phyloP scores from a whole-genome alignment of 2,888 invertebrate genomes.

The Hypselothyrea guttata region DNA sequence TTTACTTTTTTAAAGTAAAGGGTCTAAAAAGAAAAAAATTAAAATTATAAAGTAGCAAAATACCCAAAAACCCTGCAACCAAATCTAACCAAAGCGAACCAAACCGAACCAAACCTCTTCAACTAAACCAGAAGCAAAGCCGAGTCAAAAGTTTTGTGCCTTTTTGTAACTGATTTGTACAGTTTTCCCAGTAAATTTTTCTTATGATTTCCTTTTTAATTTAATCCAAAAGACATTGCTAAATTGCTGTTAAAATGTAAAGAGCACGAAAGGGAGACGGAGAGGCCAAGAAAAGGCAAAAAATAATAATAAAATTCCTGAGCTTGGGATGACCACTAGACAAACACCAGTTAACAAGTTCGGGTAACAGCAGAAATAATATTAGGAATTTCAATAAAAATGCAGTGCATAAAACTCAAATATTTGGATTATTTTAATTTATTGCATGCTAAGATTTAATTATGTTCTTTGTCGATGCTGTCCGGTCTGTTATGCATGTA shows the following conservation, averaged over 20 bases:
- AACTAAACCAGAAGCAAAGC: conserved; percentile 39
- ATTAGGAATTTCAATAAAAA: no score
- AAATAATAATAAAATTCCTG: conserved; percentile 2
- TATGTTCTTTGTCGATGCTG: no score
- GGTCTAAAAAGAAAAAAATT: no score
- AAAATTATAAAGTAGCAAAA: no score
- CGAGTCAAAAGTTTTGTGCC: conserved; percentile 61
- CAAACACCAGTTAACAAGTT: no score
- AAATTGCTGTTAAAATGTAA: conserved; percentile 71
- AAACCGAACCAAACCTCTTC: conserved; percentile 10
- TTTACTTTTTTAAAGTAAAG: no score
- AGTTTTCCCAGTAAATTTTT: conserved; percentile 52
- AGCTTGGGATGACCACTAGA: no score
- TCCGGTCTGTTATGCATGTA: conserved; percentile 25
- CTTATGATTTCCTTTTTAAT: conserved; percentile 75
- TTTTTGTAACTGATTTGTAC: conserved; percentile 73
- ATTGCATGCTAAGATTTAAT: no score
- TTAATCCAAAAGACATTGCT: conserved; percentile 75
- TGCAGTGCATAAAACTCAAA: no score
- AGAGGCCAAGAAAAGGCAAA: conserved; percentile 10
- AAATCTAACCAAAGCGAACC: conserved; percentile 15
- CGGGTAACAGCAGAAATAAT: no score
- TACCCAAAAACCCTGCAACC: conserved; percentile 25
- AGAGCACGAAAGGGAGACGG: conserved; percentile 6
- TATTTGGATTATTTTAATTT: no score